Base-by-base conservation (phyloP, 2,797 vertebrate genomes). In the Paedocypris micromegethes region DNA sequence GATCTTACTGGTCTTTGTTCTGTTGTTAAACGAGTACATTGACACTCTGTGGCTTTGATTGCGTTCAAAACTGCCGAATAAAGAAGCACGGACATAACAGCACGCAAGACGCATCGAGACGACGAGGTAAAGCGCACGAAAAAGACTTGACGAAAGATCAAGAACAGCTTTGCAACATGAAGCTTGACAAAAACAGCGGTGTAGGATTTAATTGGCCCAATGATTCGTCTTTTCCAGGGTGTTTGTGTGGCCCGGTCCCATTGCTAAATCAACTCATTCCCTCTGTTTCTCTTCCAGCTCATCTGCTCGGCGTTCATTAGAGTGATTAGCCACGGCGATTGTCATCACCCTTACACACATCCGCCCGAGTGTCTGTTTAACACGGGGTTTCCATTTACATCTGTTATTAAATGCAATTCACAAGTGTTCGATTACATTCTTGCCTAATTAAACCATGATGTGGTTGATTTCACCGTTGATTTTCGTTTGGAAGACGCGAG, bases 281-380 rank as follows among this genome's bases (percentile, higher is more conserved):
- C 5, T 57, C n/a, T 56, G 52, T 68, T 77, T 71, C 51, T 38
- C 41, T 64, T 73, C 61, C 60, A 55, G 58, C 66, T 66, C 63
- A 76, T 77, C 66, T 51, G 59, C 70, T 63, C 49, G 57, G 73
- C 54, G 49, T 59, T 72, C 68, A 66, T 76, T 72, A 62, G 46
- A 61, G 39, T 59, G 62, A 54, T 54, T 53, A 64, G 43, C 54
- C 46, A 48, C 45, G 60, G 38, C 3, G 47, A 57, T 58, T 60
- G 57, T 60, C 40, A 50, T 47, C 50, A 38, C 49, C n/a, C 53
- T 38, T 42, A 42, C 56, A 45, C 61, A 4, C 40, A 62, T 47
- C 52, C 56, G 41, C 39, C n/a, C 51, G 42, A n/a, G 5, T 59
- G 9, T n/a, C 56, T 65, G 23, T 47, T 3, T 41, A 46, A 51